Conservation (phyloP, 1,140 invertebrate species). For the Diorhabda elongata region DNA sequence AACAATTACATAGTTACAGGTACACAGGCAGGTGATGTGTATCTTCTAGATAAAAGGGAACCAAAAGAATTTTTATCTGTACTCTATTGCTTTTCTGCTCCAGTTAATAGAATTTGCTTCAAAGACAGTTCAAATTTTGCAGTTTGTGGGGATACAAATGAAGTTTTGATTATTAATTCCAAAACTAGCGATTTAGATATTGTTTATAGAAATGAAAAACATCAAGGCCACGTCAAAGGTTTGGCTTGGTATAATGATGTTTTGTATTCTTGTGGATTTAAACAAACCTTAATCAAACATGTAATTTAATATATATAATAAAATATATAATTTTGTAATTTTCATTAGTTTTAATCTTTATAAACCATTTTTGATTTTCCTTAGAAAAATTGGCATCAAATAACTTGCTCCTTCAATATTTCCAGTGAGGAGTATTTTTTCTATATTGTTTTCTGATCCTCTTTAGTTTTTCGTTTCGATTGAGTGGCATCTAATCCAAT, state of each 20-base stretch:
- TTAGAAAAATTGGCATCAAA: too few species aligned
- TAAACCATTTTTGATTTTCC: neutral
- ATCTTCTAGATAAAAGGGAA: conserved; percentile 36
- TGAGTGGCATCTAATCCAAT: too few species aligned
- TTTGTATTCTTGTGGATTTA: conserved; percentile 41
- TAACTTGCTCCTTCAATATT: too few species aligned
- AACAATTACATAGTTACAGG: conserved; percentile 31
- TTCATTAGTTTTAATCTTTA: neutral
- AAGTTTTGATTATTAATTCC: conserved; percentile 32
- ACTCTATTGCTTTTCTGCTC: conserved; percentile 29
- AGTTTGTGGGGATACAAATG: conserved; percentile 35
- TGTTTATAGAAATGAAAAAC: conserved; percentile 29
- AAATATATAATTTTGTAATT: too few species aligned
- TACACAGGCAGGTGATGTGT: conserved; percentile 37
- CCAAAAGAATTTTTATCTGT: conserved; percentile 34
- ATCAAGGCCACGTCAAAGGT: conserved; percentile 32
- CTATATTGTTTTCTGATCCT: too few species aligned
- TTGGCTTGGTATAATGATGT: conserved; percentile 33
- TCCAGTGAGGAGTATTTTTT: too few species aligned
- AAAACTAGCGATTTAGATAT: conserved; percentile 25
- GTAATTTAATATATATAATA: neutral
- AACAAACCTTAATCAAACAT: conserved; percentile 28
- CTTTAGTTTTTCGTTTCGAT: too few species aligned
- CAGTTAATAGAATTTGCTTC: conserved; percentile 29
- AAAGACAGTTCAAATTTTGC: conserved; percentile 29